Base-by-base conservation (phyloP, 1,140 invertebrate species). In the Ceratina australensis region DNA sequence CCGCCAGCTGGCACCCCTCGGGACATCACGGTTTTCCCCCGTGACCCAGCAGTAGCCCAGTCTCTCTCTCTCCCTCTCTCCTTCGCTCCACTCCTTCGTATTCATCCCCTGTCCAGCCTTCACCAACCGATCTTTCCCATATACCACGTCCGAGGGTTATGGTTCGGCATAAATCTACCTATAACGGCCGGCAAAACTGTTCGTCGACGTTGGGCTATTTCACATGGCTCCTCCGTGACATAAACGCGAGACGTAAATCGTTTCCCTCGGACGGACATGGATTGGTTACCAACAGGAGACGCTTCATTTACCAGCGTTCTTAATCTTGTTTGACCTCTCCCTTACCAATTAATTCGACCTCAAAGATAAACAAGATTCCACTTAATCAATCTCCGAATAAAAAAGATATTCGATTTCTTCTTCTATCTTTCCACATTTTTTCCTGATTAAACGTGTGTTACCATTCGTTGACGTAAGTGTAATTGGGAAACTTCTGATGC, bases 141-240 rank as follows among this genome's bases (percentile, higher is more conserved):
- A 63, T 75, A 80, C 33, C 72, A 80, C 72, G 80, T 74, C 63
- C 79, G 26, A 77, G 72, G 83, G 80, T 86, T 86, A 87, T 84
- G 81, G 67, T 69, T 76, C 28, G 61, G 72, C 81, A 87, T 87
- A 87, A 87, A 87, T 87, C 84, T 84, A 85, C 71, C 76, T 75
- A 73, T 76, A 79, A 79, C 56, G 72, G 49, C 54, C 49, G 47
- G 63, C 64, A 65, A 42, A 42, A 75, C 63, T 60, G 72, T 78
- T 72, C 75, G 75, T 78, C 68, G 67, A 56, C 67, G 57, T 33
- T 33, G 22, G 67, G 64, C 67, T 54, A 72, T 72, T 72, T 78
- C 68, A 72, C 59, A 59, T 54, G 49, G 18, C 60, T 57, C 18
- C 49, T 56, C 60, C 75, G 49, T 72, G 67, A 71, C 75, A 72